Percentiles rank a stretch among this genome's conserved stretches.
Evolutionary conservation across 2,888 invertebrate species (phyloP).

Genomic region (Lamellibrachia satsuma): DNA sequence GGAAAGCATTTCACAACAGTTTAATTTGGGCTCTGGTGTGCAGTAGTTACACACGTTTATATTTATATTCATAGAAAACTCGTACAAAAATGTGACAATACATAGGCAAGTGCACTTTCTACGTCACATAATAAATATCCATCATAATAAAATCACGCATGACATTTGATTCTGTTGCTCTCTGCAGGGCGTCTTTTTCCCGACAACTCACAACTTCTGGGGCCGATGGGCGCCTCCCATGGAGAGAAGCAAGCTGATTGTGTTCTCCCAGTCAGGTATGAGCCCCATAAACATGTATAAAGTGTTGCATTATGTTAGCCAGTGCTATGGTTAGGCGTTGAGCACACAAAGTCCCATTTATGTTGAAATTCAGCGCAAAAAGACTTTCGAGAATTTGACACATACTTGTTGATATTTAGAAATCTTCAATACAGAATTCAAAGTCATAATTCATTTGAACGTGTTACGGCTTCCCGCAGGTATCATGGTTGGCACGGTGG

Average conservation of each 20-base stretch:
- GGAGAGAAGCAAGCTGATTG: slow-evolving; percentile 34
- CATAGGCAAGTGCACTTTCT: no score
- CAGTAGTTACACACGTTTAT: no score
- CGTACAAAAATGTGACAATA: no score
- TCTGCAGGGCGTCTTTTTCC: slow-evolving; percentile 37
- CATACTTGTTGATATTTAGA: background rate
- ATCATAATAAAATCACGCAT: background rate
- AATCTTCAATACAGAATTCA: background rate
- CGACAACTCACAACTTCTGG: slow-evolving; percentile 35
- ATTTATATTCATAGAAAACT: no score
- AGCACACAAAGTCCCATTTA: no score
- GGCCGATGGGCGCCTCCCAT: slow-evolving; percentile 39
- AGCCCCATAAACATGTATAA: background rate
- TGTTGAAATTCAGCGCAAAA: no score
- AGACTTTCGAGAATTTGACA: background rate
- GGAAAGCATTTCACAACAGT: no score
- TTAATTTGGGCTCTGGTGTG: no score
- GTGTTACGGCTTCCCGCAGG: background rate
- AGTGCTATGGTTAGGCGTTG: no score
- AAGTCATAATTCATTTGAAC: background rate
- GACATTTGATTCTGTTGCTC: background rate
- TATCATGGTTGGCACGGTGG: slow-evolving; percentile 39
- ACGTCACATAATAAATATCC: background rate
- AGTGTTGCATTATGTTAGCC: no score
- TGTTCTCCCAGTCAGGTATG: slow-evolving; percentile 36